Evolutionary conservation across 1,140 invertebrate genomes (phyloP).

Genomic region (Rhyzopertha dominica): DNA sequence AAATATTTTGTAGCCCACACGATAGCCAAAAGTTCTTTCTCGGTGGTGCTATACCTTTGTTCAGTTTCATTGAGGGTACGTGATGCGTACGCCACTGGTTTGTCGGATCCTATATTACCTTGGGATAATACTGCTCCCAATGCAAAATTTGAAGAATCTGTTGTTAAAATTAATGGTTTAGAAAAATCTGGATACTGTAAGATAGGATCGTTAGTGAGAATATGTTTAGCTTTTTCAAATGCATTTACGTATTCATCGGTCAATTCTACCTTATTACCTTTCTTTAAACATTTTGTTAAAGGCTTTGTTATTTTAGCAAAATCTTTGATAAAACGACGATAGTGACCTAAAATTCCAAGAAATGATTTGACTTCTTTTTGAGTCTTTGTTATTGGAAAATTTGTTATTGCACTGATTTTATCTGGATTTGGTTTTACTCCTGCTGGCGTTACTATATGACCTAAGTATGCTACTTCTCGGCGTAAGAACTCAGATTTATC

Average conservation of each 20-base stretch:
- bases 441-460: constrained; percentile 20
- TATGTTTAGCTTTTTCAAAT: constrained; percentile 22
- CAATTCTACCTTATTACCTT: constrained; percentile 13
- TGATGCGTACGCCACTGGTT: neutral
- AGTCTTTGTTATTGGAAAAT: constrained; percentile 23
- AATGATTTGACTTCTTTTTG: constrained; percentile 25
- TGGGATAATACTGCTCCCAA: constrained; percentile 34
- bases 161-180: constrained; percentile 36
- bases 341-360: constrained; percentile 23
- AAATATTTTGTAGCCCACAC: constrained; percentile 12
- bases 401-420: constrained; percentile 18
- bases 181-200: constrained; percentile 40
- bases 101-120: constrained; percentile 24
- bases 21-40: constrained; percentile 13
- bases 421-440: constrained; percentile 24
- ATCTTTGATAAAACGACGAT: constrained; percentile 20
- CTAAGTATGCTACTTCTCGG: constrained; percentile 20
- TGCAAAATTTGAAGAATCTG: constrained; percentile 37
- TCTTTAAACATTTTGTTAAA: constrained; percentile 17
- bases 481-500: constrained; percentile 26
- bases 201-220: constrained; percentile 25
- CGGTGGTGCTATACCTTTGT: constrained; percentile 10
- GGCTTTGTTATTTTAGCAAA: constrained; percentile 24
- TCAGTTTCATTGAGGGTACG: constrained; percentile 8
- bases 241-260: constrained; percentile 23